These are phyloP conservation scores for Bactericera cockerelli DNA, from an alignment of 1,140 invertebrate species.

Conservation along the genomic window DNA sequence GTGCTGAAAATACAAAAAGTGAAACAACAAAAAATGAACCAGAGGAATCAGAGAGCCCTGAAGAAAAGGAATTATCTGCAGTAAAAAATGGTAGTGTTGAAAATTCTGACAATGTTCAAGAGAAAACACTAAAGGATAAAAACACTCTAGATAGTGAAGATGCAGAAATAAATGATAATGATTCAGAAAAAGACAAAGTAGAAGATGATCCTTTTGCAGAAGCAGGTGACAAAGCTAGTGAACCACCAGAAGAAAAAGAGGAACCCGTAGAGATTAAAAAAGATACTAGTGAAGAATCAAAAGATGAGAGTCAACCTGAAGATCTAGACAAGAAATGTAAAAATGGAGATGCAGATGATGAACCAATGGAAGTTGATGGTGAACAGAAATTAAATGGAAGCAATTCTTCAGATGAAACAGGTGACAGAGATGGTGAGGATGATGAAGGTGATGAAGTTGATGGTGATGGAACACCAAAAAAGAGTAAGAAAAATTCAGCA, in stretches of 20 bases:
- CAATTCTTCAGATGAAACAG: constrained; percentile 10
- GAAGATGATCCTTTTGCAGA: constrained; percentile 19
- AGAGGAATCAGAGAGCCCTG: constrained; percentile 16
- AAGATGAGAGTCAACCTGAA: constrained; percentile 22
- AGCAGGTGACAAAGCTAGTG: constrained; percentile 14
- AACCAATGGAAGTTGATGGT: constrained; percentile 8
- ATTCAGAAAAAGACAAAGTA: constrained; percentile 11
- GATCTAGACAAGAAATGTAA: constrained; percentile 18
- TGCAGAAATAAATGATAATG: constrained; percentile 13
- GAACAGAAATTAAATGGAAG: constrained; percentile 2
- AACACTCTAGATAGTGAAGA: constrained; percentile 19
- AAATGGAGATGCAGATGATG: not conserved
- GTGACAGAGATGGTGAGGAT: constrained; percentile 7
- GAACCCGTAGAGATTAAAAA: constrained; percentile 22
- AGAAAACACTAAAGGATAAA: constrained; percentile 21
- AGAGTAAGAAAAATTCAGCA: constrained; percentile 29
- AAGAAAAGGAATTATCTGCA: constrained; percentile 24
- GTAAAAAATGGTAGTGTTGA: constrained; percentile 20
- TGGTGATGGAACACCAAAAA: constrained; percentile 22
- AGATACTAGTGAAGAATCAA: constrained; percentile 28
- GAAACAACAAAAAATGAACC: constrained; percentile 17
- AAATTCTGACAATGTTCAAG: constrained; percentile 28
- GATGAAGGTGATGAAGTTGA: constrained; percentile 12
- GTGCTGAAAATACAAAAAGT: not conserved
- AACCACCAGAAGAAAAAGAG: constrained; percentile 17